These are phyloP conservation scores for Potorous gilbertii DNA, from an alignment of 2,797 vertebrate species.

Conservation along the genomic window DNA sequence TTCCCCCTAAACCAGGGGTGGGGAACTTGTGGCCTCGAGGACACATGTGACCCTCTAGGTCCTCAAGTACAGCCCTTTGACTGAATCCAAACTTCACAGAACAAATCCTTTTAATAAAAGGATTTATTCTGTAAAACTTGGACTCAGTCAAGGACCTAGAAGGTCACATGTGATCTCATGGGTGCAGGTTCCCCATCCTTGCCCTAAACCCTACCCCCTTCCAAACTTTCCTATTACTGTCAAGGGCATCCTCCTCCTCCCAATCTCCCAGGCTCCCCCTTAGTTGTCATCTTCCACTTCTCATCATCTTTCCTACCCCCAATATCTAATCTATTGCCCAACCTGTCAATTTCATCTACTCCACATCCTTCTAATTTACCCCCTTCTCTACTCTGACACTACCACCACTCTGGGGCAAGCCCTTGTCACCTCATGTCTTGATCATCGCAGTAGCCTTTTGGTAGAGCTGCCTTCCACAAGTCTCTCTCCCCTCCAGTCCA, in stretches of 20 bases:
- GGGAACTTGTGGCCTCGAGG: too few relatives aligned
- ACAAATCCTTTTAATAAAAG: too few relatives aligned
- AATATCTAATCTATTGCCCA: not conserved
- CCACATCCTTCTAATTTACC: not conserved
- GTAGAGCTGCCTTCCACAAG: not conserved
- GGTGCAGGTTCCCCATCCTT: too few relatives aligned
- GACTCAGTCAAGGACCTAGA: too few relatives aligned
- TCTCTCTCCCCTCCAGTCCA: not conserved
- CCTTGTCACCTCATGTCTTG: not conserved
- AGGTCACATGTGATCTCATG: too few relatives aligned
- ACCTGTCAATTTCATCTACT: not conserved
- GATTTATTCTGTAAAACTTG: too few relatives aligned
- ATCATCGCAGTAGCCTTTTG: fast-evolving
- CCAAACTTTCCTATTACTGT: not conserved
- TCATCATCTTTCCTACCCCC: not conserved
- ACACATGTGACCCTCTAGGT: too few relatives aligned
- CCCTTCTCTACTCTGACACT: not conserved
- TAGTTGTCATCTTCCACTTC: not conserved
- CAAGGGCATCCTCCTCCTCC: not conserved
- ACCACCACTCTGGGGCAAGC: not conserved
- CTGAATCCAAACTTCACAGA: too few relatives aligned
- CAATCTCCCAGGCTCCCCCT: not conserved
- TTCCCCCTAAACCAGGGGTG: too few relatives aligned
- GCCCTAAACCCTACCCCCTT: not conserved
- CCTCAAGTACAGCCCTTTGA: too few relatives aligned